Base-by-base conservation (phyloP, 2,113 vertebrate species). In the Cariama cristata region DNA sequence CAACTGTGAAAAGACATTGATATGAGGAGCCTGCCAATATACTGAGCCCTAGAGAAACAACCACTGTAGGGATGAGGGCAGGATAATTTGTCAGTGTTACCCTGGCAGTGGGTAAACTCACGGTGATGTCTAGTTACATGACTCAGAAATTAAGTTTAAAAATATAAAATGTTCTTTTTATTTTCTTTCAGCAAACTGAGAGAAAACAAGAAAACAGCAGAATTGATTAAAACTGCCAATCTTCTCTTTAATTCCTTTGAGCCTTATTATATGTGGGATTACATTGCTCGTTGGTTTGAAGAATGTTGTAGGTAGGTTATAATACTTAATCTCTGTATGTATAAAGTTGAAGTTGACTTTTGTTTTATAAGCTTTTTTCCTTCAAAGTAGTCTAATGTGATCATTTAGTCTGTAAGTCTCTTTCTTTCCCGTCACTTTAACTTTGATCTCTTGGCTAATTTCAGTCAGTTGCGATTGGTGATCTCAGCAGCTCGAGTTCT, bases 181-280 rank as follows among this genome's bases (percentile, higher is more conserved):
- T 89, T 95, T 74, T 93, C 90, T 97, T 97, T 90, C 82, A 99
- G 99, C 97, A 99, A 99, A 98, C 98, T 99, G 44, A 97, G 99
- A 88, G 99, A 99, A 98, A 99, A 99, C 97, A 99, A 99, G 98
- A 99, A 99, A 98, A 99, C 99, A 11, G 99, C 99, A 16, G 99
- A 99, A 91, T 96, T 99, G 93, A 99, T 99, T 93, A 99, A 99
- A 99, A 99, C 99, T 68, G 99, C 99, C 88, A 99, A 99, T 97
- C 99, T 99, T 63, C 98, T 99, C 62, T 99, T 99, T 97, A 99
- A 99, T 98, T 99, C 99, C 8, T 99, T 99, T 97, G 99, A 99
- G 98, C 99, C 99, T 56, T 99, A 99, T 97, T 99, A 99, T 96
- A 99, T 99, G 99, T 99, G 99, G 99, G 99, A 99, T 98, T 99